Conservation (phyloP, 2,113 vertebrate genomes). For the Ranitomeya imitator region DNA sequence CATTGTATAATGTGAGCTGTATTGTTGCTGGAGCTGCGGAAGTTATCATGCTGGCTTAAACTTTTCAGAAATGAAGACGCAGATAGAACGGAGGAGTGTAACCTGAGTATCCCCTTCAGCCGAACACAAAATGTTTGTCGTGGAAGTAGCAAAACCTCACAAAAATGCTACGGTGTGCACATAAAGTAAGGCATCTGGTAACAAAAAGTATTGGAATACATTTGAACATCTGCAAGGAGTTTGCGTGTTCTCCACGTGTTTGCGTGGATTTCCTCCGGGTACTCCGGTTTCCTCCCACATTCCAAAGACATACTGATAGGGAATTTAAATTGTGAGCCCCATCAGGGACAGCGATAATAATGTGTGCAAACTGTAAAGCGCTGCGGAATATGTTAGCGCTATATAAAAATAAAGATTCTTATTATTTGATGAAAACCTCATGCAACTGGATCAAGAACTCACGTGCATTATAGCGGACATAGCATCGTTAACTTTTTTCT, state of each 20-base stretch:
- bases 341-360: too few species aligned
- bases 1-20: not conserved
- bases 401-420: too few species aligned
- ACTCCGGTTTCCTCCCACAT: too few species aligned
- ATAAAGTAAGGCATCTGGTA: not conserved
- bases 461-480: not conserved
- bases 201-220: not conserved
- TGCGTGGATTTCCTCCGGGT: too few species aligned
- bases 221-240: not conserved
- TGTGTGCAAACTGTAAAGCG: too few species aligned
- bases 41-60: slow-evolving; percentile 1
- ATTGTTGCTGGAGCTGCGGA: not conserved
- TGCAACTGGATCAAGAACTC: not conserved
- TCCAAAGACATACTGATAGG: too few species aligned
- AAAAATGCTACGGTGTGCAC: not conserved
- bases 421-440: not conserved
- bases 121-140: not conserved
- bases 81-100: not conserved
- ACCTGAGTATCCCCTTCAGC: not conserved
- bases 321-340: too few species aligned
- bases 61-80: not conserved
- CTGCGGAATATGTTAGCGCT: too few species aligned
- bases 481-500: not conserved
- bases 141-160: not conserved
- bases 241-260: too few species aligned